Conservation (phyloP, 2,797 vertebrate genomes). For the Tenualosa thibaudeaui region DNA sequence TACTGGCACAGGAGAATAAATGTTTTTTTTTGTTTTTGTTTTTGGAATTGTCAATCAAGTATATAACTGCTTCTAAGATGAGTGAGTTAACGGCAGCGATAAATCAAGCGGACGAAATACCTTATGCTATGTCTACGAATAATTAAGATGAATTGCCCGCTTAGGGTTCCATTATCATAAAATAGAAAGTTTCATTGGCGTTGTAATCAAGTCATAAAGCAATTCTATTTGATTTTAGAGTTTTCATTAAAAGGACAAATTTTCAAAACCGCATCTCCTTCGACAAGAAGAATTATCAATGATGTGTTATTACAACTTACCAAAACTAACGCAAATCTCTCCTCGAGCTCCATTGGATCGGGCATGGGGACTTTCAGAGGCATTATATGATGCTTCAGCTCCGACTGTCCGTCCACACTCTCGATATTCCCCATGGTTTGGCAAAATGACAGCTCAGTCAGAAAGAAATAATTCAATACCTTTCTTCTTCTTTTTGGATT, state of each 20-base stretch:
- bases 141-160: neutral
- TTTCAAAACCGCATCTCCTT: neutral
- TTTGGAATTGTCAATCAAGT: neutral
- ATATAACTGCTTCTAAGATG: neutral
- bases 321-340: constrained; percentile 94
- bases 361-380: constrained; percentile 95
- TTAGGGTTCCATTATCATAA: neutral
- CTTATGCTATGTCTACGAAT: neutral
- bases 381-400: constrained; percentile 83
- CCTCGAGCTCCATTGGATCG: constrained; percentile 91
- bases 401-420: constrained; percentile 85
- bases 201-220: neutral
- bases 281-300: too few species aligned
- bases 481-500: constrained; percentile 25
- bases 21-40: neutral
- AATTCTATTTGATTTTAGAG: neutral
- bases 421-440: constrained; percentile 88
- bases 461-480: neutral
- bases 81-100: neutral
- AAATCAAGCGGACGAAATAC: neutral
- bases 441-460: neutral
- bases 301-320: constrained; percentile 70
- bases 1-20: neutral
- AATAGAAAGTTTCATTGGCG: neutral
- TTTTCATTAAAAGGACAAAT: neutral